Evolutionary conservation across 2,797 vertebrate genomes (phyloP), one percentile per base, ranked within the genome.

Genomic region (Picus viridis): DNA sequence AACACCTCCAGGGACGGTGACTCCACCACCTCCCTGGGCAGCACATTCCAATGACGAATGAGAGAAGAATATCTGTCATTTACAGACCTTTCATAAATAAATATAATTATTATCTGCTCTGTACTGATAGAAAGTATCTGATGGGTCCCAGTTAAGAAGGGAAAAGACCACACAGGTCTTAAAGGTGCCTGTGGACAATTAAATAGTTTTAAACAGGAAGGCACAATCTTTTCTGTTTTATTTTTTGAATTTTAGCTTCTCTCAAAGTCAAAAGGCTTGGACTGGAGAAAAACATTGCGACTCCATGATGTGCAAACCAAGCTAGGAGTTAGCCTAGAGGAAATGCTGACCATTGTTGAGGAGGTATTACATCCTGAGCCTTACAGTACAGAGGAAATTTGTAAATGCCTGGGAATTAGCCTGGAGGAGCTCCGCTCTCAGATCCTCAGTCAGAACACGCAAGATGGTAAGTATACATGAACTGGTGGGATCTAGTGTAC

Each of bases 311-410:
- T 99, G 45, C 99, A 99, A 94, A 92, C 27, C 12, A 96, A 97
- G 71, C 96, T 99, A 58, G 97, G 97, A 72, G 96, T 98, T 41
- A 98, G 97, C 88, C 97, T 99, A 93, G 98, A 98, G 95, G 98
- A 99, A 95, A 99, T 99, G 98, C 93, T 99, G 96, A 74, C 92
- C 89, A 95, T 99, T 93, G 98, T 99, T 67, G 98, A 99, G 16
- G 97, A 99, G 59, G 97, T 98, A 88, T 96, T 99, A 89, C 99
- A 99, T 91, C 97, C 98, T 51, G 98, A 99, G 88, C 98, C 98
- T 16, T 99, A 99, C 95, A 98, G 97, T 97, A 39, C 97, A 43
- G 98, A 99, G 90, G 99, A 99, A 97, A 98, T 99, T 97, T 99
- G 98, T 97, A 97, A 92, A 85, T 93, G 83, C 88, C 97, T 99